These are phyloP conservation scores for Melanostoma scalare DNA, from an alignment of 2,888 invertebrate species.

Conservation along the genomic window DNA sequence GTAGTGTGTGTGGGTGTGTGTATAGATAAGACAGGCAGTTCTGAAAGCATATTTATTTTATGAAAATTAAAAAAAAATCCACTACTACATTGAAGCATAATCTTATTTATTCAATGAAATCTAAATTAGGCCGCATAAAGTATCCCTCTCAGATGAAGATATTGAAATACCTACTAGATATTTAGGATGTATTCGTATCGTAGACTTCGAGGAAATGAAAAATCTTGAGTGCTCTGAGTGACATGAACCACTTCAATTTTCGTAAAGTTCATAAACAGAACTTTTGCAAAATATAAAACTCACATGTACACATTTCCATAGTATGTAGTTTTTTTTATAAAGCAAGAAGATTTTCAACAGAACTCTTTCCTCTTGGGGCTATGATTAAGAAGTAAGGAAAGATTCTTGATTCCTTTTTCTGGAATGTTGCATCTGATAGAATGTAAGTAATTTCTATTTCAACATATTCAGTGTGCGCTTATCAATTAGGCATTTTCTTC, in stretches of 20 bases:
- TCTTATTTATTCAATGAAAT: slow-evolving; percentile 33
- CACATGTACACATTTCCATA: no score
- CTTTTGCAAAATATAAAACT: no score
- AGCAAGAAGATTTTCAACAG: slow-evolving; percentile 13
- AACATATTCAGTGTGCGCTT: slow-evolving; percentile 27
- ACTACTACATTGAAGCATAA: neutral
- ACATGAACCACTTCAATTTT: no score
- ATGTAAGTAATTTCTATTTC: slow-evolving; percentile 1
- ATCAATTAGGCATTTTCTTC: slow-evolving; percentile 46
- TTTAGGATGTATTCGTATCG: no score
- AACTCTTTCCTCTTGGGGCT: slow-evolving; percentile 56
- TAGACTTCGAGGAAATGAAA: no score
- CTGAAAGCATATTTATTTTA: slow-evolving; percentile 8
- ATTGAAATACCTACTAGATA: no score
- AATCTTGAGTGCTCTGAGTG: no score
- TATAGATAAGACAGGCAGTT: neutral
- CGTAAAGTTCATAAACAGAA: no score
- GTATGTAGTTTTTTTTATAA: no score
- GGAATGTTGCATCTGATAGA: slow-evolving; percentile 12
- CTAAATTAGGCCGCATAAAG: slow-evolving; percentile 54
- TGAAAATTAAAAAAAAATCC: neutral
- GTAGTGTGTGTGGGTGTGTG: neutral
- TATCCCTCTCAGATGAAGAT: neutral
- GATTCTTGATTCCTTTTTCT: slow-evolving; percentile 54
- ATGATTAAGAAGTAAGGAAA: slow-evolving; percentile 56